Percentiles rank a stretch among this genome's conserved stretches.
These are phyloP conservation scores for Oscheius onirici DNA, from an alignment of 2,888 invertebrate species.

Conservation along the genomic window DNA sequence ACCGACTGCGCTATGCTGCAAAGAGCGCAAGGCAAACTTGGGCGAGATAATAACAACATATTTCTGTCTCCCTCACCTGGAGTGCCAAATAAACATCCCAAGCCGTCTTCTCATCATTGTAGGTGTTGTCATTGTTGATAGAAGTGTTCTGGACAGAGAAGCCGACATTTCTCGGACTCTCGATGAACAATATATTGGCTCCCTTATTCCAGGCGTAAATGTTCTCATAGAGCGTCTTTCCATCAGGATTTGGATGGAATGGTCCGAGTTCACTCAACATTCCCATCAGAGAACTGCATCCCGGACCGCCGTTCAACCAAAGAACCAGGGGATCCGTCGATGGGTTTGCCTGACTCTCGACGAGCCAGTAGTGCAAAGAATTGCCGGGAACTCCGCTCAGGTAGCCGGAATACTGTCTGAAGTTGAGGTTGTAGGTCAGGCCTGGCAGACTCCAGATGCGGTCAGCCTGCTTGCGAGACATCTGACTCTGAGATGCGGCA, in stretches of 20 bases:
- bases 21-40: too few relatives aligned
- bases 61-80: too few relatives aligned
- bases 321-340: conserved; percentile 72
- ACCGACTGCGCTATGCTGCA: too few relatives aligned
- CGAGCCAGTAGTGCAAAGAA: conserved; percentile 73
- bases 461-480: conserved; percentile 57
- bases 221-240: conserved; percentile 67
- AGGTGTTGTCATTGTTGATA: conserved; percentile 43
- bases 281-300: conserved; percentile 62
- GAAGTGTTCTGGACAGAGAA: conserved; percentile 73
- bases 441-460: conserved; percentile 57
- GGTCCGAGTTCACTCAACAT: conserved; percentile 53
- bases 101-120: conserved; percentile 70
- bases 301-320: conserved; percentile 73
- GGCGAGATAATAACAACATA: too few relatives aligned
- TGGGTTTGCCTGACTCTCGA: conserved; percentile 70
- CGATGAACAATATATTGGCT: conserved; percentile 75
- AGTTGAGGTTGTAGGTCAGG: conserved; percentile 63
- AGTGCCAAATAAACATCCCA: conserved; percentile 74
- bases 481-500: conserved; percentile 37
- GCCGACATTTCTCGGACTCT: conserved; percentile 76
- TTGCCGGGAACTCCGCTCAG: conserved; percentile 62
- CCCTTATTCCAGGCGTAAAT: conserved; percentile 72
- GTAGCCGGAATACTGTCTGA: conserved; percentile 74
- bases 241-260: conserved; percentile 67